Evolutionary conservation across 2,113 vertebrate species (phyloP), one percentile per base, ranked within the genome.

Genomic region (Rhinogobius similis): DNA sequence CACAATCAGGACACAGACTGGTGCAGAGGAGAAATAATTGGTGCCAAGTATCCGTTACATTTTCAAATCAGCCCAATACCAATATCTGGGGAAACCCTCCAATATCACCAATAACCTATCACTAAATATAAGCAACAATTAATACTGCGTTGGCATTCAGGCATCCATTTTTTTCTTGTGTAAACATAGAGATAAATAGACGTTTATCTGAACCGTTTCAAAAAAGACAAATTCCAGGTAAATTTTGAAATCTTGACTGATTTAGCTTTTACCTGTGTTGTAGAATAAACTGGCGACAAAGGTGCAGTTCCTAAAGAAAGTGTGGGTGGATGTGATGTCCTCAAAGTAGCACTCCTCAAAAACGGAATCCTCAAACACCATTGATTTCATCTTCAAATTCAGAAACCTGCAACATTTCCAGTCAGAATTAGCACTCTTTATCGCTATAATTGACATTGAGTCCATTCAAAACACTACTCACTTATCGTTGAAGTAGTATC

Each of bases 291-390:
- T 98, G 70, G 94, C 93, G 82, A 98, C 87, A 67, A 99, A 98
- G 6, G 95, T 96, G 93, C 97, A 99, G 92, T 99, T 99, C 77
- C 90, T 97, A 88, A 99, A 99, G 90, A 98, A 93, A 23, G 95
- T 98, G 92, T 99, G 96, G 78, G 93, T 98, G 80, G 97, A 97
- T 1, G 97, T 99, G 86, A 99, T 93, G 52, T 99, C 96, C 87
- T 99, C 97, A 0, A 99, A 99, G 86, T 96, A 98, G 69, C 97
- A 99, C 53, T 98, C 96, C 79, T 98, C 96, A 1, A 99, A 99
- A 21, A 98, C 86, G 0, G 96, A 97, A 76, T 99, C 95, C 66
- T 99, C 95, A 10, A 99, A 99, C 2, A 94, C 93, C 91, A 99
- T 96, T 0, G 96, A 98, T 85, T 99, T 99, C 94, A 99, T 94